These are phyloP conservation scores for Sebastes wilsoni DNA, from an alignment of 2,797 vertebrate genomes.

Conservation along the genomic window DNA sequence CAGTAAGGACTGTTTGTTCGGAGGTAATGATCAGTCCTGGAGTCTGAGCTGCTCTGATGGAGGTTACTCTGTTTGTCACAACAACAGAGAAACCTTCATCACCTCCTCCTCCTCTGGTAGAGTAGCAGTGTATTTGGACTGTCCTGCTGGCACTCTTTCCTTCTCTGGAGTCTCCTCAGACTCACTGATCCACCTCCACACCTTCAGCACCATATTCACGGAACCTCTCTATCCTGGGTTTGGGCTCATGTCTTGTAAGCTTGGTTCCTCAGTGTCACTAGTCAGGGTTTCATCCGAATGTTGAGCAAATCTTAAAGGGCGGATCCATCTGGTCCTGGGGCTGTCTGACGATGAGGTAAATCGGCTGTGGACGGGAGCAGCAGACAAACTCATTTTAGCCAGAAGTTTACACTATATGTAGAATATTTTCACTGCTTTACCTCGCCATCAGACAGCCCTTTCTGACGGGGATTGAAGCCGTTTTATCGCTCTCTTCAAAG, in stretches of 20 bases:
- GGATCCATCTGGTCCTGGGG: no score
- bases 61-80: background rate
- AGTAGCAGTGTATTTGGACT: background rate
- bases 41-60: background rate
- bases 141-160: background rate
- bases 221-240: background rate
- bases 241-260: background rate
- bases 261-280: background rate
- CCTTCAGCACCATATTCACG: background rate
- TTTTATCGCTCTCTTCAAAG: no score
- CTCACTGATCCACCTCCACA: background rate
- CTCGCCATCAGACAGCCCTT: no score
- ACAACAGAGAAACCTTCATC: background rate
- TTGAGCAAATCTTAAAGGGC: no score
- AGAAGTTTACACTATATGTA: no score
- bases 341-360: no score
- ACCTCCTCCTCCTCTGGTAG: background rate
- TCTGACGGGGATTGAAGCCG: no score
- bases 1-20: background rate
- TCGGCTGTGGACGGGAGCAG: no score
- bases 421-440: no score
- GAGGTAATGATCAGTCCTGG: background rate
- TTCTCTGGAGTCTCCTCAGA: background rate
- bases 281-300: background rate
- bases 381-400: no score